Evolutionary conservation across 2,113 vertebrate species (phyloP), one percentile per base, ranked within the genome.

Genomic region (Calyptomena viridis): DNA sequence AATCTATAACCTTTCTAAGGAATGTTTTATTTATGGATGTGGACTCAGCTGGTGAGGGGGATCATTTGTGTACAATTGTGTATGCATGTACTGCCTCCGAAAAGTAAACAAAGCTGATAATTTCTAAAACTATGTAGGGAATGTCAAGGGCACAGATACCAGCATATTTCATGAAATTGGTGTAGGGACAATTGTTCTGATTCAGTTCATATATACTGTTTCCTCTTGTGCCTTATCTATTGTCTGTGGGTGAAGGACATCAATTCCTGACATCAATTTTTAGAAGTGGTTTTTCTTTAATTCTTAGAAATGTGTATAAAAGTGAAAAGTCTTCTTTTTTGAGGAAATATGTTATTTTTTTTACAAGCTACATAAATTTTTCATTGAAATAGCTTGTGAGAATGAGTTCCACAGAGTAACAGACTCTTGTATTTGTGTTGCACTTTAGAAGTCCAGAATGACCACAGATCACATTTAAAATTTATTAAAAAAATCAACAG

Each of bases 101-200:
- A 93, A 92, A 92, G 73, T 66, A 93, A 96, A 95, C 71, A 93
- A 88, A 92, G 86, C 46, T 71, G 42, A 80, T 83, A 80, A 88
- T 88, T 92, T 94, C 76, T 81, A 87, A 50, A 90, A 79, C 60
- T 90, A 55, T 92, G 79, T 86, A 68, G 11, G 83, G 59, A 86
- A 90, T 69, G 68, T 84, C 76, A 90, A 79, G 37, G 67, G 46
- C 83, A 77, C 31, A 77, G 77, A 90, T 83, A 74, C 37, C 55
- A 83, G 46, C 79, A 23, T 31, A 50, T 92, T 94, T 73, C 11
- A n/a, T 88, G 75, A 85, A 66, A 83, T 35, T 92, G 31, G 17
- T 89, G 84, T 63, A 93, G 4, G 3, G 63, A 63, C 72, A 90
- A 30, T 44, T 35, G 42, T 72, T 86, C 68, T 40, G 52, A 85